These are phyloP conservation scores for Conus betulinus DNA, from an alignment of 1,140 invertebrate genomes.

Conservation along the genomic window DNA sequence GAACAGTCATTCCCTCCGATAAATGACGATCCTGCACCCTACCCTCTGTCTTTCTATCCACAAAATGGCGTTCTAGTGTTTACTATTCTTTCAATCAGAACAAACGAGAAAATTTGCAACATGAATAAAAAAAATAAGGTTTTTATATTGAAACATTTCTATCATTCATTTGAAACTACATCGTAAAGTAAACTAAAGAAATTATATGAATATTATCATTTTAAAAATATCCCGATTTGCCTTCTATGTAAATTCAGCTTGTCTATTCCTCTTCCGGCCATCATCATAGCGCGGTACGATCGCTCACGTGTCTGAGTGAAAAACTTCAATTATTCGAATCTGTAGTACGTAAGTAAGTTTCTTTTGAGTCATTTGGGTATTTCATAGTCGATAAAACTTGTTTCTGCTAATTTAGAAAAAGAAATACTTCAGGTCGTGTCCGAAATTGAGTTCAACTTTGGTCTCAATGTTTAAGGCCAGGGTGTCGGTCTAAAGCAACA, in stretches of 20 bases:
- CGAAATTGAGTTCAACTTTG: too few species aligned
- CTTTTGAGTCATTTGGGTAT: too few species aligned
- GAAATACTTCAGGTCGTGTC: too few species aligned
- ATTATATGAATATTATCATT: background rate
- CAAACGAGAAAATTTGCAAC: background rate
- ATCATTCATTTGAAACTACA: background rate
- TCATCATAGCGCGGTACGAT: background rate
- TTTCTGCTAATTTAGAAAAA: too few species aligned
- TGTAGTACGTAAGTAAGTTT: too few species aligned
- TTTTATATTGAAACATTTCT: background rate
- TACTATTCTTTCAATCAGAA: background rate
- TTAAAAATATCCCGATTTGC: background rate
- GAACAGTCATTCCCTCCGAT: slow-evolving; percentile 18
- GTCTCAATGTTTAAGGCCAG: too few species aligned
- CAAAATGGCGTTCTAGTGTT: slow-evolving; percentile 26
- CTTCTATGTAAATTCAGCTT: background rate
- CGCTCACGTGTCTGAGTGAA: background rate
- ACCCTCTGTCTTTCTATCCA: background rate
- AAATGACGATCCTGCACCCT: background rate
- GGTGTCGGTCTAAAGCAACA: too few species aligned
- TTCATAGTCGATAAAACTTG: too few species aligned
- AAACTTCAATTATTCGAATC: too few species aligned
- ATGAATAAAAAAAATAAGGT: background rate
- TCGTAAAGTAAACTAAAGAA: background rate
- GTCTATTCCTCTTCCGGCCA: background rate